Percentiles rank a stretch among this genome's conserved stretches.
These are phyloP conservation scores for Eilema depressum DNA, from an alignment of 2,888 invertebrate species.

Conservation along the genomic window DNA sequence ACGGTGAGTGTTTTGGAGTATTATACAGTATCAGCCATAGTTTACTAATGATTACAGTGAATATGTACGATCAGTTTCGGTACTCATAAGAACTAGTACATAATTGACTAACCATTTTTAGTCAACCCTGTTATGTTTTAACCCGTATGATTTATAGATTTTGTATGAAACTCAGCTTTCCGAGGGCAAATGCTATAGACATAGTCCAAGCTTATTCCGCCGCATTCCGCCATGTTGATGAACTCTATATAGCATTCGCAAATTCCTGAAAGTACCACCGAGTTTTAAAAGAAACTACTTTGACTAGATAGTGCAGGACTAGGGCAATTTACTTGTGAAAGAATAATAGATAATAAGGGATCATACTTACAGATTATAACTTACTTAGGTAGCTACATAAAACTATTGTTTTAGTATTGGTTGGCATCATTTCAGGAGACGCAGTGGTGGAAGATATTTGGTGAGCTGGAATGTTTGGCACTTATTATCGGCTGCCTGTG, in stretches of 20 bases:
- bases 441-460: slow-evolving; percentile 97
- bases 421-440: slow-evolving; percentile 89
- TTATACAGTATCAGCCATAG: background rate
- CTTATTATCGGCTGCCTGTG: slow-evolving; percentile 97
- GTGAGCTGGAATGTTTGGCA: slow-evolving; percentile 96
- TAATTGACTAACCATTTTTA: no score
- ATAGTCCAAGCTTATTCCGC: no score
- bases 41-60: no score
- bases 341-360: background rate
- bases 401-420: slow-evolving; percentile 22
- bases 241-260: no score
- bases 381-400: background rate
- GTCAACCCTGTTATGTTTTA: no score
- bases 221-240: no score
- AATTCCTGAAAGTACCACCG: background rate
- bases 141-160: no score
- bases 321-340: background rate
- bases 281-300: background rate
- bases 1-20: slow-evolving; percentile 88
- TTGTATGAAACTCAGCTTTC: no score
- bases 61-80: no score
- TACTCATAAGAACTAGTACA: no score
- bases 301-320: background rate
- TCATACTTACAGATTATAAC: background rate
- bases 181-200: no score